Conservation (phyloP, 2,113 vertebrate genomes). For the Zosterops pallidus region DNA sequence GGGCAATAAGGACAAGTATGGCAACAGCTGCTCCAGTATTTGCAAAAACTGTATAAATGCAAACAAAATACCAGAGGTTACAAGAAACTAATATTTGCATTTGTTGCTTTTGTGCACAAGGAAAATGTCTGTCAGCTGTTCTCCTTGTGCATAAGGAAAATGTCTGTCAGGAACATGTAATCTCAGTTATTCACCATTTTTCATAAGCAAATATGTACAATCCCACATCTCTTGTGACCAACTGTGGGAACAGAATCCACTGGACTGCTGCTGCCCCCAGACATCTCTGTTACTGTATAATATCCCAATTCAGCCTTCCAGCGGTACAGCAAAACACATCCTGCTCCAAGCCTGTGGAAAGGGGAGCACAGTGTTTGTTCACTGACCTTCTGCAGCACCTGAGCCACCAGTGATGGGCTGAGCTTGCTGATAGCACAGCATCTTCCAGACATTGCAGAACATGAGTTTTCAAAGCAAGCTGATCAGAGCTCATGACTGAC, state of each 20-base stretch:
- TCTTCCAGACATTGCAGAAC: not conserved
- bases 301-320: not conserved
- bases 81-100: constrained; percentile 42
- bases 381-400: not conserved
- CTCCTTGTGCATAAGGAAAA: not conserved
- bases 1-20: constrained; percentile 46
- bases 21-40: constrained; percentile 69
- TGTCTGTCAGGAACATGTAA: not conserved
- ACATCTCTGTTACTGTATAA: not conserved
- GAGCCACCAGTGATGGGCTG: accelerated
- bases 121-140: constrained; percentile 30
- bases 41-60: constrained; percentile 38
- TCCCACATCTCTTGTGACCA: not conserved
- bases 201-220: constrained; percentile 10
- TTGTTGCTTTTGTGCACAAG: not conserved
- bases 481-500: not conserved
- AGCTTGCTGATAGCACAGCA: not conserved
- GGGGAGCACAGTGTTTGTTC: accelerated
- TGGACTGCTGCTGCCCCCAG: not conserved
- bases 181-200: constrained; percentile 10
- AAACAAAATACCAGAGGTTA: constrained; percentile 60
- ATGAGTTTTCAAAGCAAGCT: not conserved
- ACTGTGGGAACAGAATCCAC: not conserved
- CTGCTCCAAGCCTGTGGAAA: not conserved
- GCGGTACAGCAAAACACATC: not conserved